phyloP scores from a whole-genome alignment of 2,113 vertebrate genomes.

The Elephantulus edwardii region DNA sequence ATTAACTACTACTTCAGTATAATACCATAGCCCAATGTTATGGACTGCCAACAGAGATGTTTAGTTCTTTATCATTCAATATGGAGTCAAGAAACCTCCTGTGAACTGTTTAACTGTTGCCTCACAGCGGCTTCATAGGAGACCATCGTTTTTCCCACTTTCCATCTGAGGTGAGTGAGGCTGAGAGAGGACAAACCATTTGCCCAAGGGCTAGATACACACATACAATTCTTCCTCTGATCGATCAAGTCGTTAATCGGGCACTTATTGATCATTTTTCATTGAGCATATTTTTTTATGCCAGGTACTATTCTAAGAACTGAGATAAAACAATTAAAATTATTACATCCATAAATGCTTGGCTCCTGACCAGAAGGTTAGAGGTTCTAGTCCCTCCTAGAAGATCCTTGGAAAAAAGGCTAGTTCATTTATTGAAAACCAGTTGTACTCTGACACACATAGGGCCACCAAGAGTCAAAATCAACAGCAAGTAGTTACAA shows the following conservation, averaged over 20 bases:
- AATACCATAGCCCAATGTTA: too few relatives aligned
- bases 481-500: background rate
- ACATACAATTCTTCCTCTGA: background rate
- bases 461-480: background rate
- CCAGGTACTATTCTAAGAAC: background rate
- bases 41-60: background rate
- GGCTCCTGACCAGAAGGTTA: too few relatives aligned
- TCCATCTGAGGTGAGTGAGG: background rate
- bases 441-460: background rate
- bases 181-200: background rate
- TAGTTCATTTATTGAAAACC: too few relatives aligned
- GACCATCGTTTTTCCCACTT: background rate
- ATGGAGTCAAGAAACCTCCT: background rate
- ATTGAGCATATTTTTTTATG: background rate
- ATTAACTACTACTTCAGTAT: background rate
- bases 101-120: background rate
- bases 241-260: background rate
- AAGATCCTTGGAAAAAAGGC: background rate
- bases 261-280: background rate
- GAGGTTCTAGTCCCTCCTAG: too few relatives aligned
- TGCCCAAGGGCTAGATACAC: background rate
- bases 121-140: background rate
- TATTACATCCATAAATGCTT: too few relatives aligned
- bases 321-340: background rate
- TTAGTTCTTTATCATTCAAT: background rate